Percentiles rank a stretch among this genome's conserved stretches.
Evolutionary conservation across 2,888 invertebrate species (phyloP).

Genomic region (Archaeoteleia sp.): DNA sequence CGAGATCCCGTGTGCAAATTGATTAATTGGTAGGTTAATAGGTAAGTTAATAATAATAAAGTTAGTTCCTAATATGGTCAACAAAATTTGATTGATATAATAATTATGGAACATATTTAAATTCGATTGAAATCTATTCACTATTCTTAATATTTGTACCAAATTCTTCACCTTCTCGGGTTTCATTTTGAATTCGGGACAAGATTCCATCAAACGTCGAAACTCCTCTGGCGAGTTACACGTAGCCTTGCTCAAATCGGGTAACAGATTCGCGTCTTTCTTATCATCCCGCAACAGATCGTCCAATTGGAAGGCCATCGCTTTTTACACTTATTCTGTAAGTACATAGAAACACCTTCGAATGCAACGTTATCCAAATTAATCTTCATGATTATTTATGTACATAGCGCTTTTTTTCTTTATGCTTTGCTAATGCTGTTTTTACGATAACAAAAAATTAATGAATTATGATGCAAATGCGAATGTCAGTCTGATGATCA

Average conservation of each 20-base stretch:
- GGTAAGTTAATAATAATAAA: too few species aligned
- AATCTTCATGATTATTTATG: constrained; percentile 9
- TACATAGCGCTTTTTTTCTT: constrained; percentile 12
- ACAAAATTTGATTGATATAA: too few species aligned
- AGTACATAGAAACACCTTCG: constrained; percentile 23
- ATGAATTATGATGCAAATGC: constrained; percentile 35
- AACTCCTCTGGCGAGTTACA: constrained; percentile 89
- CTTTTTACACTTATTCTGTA: constrained; percentile 50
- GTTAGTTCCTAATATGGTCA: too few species aligned
- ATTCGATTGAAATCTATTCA: too few species aligned
- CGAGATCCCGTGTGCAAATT: too few species aligned
- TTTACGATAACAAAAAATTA: constrained; percentile 50
- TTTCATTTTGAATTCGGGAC: constrained; percentile 92
- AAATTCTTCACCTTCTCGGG: constrained; percentile 83
- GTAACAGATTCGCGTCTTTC: constrained; percentile 87
- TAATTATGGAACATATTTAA: too few species aligned
- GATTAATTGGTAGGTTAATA: too few species aligned
- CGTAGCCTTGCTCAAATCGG: constrained; percentile 88
- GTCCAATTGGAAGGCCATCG: constrained; percentile 84
- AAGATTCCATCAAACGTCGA: constrained; percentile 87
- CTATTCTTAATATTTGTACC: not conserved
- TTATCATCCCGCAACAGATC: constrained; percentile 86
- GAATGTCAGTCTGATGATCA: constrained; percentile 16
- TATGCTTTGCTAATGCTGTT: constrained; percentile 13
- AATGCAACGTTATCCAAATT: constrained; percentile 24